These are phyloP conservation scores for Cyanoramphus novaezelandiae DNA, from an alignment of 2,113 vertebrate species.

Conservation along the genomic window DNA sequence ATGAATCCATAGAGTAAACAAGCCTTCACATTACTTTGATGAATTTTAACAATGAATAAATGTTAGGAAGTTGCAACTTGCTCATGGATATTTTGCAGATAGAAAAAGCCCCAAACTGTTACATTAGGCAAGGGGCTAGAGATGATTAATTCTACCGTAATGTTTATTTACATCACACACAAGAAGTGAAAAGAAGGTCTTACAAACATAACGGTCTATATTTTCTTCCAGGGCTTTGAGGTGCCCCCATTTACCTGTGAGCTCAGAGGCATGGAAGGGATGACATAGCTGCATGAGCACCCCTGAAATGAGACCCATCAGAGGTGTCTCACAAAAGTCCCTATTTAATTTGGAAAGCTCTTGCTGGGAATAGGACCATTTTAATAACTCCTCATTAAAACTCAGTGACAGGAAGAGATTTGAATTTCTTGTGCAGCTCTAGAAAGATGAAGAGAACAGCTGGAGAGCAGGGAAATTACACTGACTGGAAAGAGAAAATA, in stretches of 20 bases:
- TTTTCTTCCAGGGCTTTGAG: neutral
- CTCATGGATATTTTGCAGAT: neutral
- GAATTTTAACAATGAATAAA: constrained; percentile 7
- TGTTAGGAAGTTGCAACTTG: neutral
- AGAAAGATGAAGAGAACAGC: constrained; percentile 34
- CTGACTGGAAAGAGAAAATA: neutral
- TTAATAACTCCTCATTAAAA: constrained; percentile 50
- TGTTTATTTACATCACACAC: neutral
- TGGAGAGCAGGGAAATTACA: constrained; percentile 13
- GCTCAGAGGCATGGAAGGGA: neutral
- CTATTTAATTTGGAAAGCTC: constrained; percentile 7
- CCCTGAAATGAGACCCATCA: neutral
- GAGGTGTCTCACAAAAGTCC: neutral
- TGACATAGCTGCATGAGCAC: neutral
- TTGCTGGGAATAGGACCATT: constrained; percentile 16
- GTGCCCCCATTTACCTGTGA: neutral
- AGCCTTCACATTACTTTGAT: neutral
- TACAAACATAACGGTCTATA: neutral
- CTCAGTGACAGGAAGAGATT: neutral
- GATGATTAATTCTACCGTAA: neutral
- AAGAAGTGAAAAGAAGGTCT: neutral
- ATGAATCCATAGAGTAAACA: neutral
- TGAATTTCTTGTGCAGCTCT: neutral
- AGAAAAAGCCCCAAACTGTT: neutral
- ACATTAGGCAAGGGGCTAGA: neutral